Percentiles rank a stretch among this genome's conserved stretches.
phyloP scores from a whole-genome alignment of 2,113 vertebrate species.

The Tyrannus savana region DNA sequence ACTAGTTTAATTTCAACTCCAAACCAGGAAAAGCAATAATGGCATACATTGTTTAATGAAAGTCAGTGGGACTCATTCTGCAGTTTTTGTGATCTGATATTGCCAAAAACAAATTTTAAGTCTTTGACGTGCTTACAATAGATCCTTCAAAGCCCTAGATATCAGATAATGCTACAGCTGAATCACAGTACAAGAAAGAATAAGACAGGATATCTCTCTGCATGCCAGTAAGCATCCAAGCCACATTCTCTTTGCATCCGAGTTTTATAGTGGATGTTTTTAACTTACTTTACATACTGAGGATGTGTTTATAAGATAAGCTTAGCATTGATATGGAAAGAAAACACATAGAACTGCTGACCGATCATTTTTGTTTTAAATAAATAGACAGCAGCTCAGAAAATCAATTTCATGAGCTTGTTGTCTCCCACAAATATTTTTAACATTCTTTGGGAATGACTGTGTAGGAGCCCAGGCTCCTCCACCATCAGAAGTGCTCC shows the following conservation, averaged over 20 bases:
- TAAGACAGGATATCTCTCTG: constrained; percentile 10
- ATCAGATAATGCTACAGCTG: constrained; percentile 26
- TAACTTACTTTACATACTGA: neutral
- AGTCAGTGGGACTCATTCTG: neutral
- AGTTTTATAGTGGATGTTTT: constrained; percentile 21
- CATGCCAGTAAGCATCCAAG: constrained; percentile 2
- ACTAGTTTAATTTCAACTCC: neutral
- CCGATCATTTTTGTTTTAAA: constrained; percentile 25
- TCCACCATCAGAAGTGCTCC: neutral
- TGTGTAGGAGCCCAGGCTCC: neutral
- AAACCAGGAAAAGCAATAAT: neutral
- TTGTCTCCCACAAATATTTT: constrained; percentile 24
- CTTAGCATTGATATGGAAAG: neutral
- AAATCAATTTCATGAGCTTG: neutral
- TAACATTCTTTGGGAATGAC: neutral
- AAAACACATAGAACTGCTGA: neutral
- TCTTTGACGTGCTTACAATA: constrained; percentile 37
- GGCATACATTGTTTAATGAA: neutral
- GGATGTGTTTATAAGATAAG: constrained; percentile 38
- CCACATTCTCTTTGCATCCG: neutral
- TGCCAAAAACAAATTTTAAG: constrained; percentile 1
- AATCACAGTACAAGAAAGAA: constrained; percentile 15
- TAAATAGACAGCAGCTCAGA: constrained; percentile 14
- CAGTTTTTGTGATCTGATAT: constrained; percentile 17
- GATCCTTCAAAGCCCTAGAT: neutral